These are phyloP conservation scores for Erebia aethiops DNA, from an alignment of 2,888 invertebrate species.

Conservation along the genomic window DNA sequence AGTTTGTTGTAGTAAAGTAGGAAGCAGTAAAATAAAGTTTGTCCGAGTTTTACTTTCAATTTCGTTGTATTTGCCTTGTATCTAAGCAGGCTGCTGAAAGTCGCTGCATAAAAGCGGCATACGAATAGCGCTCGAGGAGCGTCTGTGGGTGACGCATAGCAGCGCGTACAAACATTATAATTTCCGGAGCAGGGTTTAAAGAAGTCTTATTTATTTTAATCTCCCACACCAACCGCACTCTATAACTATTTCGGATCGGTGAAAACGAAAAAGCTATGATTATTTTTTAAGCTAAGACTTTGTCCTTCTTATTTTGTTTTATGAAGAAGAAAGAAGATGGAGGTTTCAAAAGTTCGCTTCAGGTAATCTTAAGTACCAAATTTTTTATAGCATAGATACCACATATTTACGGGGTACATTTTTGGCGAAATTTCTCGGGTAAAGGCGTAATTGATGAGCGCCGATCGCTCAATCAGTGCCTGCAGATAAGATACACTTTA, in stretches of 20 bases:
- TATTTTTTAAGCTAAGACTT: too few relatives aligned
- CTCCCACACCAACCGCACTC: too few relatives aligned
- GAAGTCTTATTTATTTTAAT: too few relatives aligned
- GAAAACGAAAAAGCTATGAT: background rate
- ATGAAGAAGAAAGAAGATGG: too few relatives aligned
- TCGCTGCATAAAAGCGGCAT: too few relatives aligned
- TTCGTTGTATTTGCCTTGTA: background rate
- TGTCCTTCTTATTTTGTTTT: too few relatives aligned
- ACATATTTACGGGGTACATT: background rate
- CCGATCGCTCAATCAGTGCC: conserved; percentile 17
- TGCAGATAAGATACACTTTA: background rate
- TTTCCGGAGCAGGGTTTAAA: too few relatives aligned
- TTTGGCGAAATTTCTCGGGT: background rate
- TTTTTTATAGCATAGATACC: conserved; percentile 1
- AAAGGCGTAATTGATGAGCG: conserved; percentile 16
- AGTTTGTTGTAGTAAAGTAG: background rate
- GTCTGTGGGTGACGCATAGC: too few relatives aligned
- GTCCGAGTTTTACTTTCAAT: background rate
- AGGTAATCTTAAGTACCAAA: background rate
- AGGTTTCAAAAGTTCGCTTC: background rate
- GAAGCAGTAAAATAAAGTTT: background rate
- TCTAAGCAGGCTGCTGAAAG: too few relatives aligned
- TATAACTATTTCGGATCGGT: background rate
- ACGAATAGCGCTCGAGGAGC: too few relatives aligned
- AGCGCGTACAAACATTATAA: too few relatives aligned